Evolutionary conservation across 2,113 vertebrate species (phyloP).

Genomic region (Patagioenas fasciata): DNA sequence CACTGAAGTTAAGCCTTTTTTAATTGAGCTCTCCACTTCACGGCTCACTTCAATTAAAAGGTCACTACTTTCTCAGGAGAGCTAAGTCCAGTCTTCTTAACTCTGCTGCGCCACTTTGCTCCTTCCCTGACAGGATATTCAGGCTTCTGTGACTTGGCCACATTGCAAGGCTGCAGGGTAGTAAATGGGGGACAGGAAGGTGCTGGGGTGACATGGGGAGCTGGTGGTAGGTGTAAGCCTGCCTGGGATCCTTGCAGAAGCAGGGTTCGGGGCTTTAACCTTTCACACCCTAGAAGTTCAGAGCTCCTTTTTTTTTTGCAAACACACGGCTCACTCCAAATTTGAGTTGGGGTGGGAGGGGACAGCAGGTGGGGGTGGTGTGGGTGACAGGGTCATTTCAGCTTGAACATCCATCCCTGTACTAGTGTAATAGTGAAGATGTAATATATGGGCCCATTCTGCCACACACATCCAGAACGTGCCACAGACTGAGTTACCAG

Average conservation of each 20-base stretch:
- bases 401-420: not conserved
- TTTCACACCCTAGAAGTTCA: not conserved
- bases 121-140: not conserved
- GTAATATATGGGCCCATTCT: not conserved
- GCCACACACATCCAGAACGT: not conserved
- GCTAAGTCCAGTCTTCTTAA: not conserved
- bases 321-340: not conserved
- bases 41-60: not conserved
- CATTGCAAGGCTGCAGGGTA: not conserved
- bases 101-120: not conserved
- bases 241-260: not conserved
- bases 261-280: not conserved
- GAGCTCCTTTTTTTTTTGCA: not conserved
- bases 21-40: not conserved
- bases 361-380: not conserved
- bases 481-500: too few species aligned
- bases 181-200: not conserved
- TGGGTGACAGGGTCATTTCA: not conserved
- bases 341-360: rapidly evolving
- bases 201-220: not conserved
- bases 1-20: not conserved
- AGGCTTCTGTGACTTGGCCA: not conserved
- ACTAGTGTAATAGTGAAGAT: not conserved
- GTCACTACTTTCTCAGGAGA: not conserved
- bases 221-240: not conserved